Evolutionary conservation across 2,113 vertebrate genomes (phyloP), one percentile per base, ranked within the genome.

Genomic region (Brevimyrus niger): DNA sequence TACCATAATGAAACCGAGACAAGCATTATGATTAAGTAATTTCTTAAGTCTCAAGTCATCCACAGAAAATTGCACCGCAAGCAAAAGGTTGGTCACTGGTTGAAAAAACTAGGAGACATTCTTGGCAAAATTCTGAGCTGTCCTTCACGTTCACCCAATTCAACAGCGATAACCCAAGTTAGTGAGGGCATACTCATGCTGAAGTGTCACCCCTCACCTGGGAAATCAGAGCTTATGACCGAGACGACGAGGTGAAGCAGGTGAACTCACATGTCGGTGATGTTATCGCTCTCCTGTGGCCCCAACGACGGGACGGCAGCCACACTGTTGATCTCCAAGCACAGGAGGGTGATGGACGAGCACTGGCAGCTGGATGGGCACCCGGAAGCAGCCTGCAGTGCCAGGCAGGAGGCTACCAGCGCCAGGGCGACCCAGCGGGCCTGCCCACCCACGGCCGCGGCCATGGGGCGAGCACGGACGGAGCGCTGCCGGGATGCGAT

Each of bases 201-300:
- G 82, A 47, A 19, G 42, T 23, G 19, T 47, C n/a, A 42, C 35
- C 42, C 73, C 42, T 42, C 73, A 42, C 35, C 85, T 86, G 85
- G 85, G 50, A 51, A 31, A 44, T 1, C 3, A 13, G 23, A 27
- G 7, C 5, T 15, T 3, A 31, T 84, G 11, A 47, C 50, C 42
- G 23, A 35, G 46, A 48, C 50, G 4, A 3, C 35, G n/a, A 27
- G 50, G 9, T 15, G 7, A 50, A 55, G 31, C 85, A 55, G 38
- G 31, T 23, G 44, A 90, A 96, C 96, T 96, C 92, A 96, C 96
- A 96, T 96, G 91, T 96, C 96, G 0, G 96, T 96, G 91, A 96
- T 90, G 48, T 96, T 96, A 90, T 96, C 96, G 50, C 95, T 95
- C 90, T 96, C 96, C 42, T 95, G 94, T 4, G 3, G 44, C 0